A percentile compares a stretch with the other conserved stretches of the same genome.
Evolutionary conservation across 2,888 invertebrate genomes (phyloP).

Genomic region (Ectropis crepuscularia): DNA sequence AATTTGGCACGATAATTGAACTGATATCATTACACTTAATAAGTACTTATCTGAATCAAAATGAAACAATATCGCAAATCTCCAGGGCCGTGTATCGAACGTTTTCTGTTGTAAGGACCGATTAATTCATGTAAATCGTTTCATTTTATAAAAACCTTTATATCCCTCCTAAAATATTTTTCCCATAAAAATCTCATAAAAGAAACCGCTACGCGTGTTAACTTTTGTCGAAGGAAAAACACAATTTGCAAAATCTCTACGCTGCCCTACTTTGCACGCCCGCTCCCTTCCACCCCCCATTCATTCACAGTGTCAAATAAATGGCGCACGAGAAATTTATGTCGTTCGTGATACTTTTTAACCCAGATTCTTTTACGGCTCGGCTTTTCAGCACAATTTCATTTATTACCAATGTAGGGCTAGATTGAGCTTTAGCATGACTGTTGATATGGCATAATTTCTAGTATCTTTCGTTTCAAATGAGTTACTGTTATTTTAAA

Average conservation of each 20-base stretch:
- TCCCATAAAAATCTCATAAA: conserved; percentile 1
- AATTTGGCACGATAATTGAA: too few species aligned
- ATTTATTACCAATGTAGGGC: conserved; percentile 15
- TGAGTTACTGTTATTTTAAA: too few species aligned
- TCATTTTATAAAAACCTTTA: conserved; percentile 1
- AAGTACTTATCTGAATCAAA: too few species aligned
- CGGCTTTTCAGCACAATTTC: conserved; percentile 24
- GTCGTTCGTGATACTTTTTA: conserved; percentile 59
- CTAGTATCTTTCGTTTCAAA: too few species aligned
- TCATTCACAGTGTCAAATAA: conserved; percentile 69
- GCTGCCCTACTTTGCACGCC: conserved; percentile 45
- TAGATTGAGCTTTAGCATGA: neutral
- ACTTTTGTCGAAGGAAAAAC: conserved; percentile 31
- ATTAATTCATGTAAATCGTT: neutral
- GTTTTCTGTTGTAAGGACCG: neutral
- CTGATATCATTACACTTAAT: too few species aligned
- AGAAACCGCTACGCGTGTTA: conserved; percentile 12
- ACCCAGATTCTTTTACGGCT: conserved; percentile 52
- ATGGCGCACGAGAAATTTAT: conserved; percentile 78
- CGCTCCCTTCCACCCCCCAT: conserved; percentile 52
- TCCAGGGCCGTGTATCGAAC: too few species aligned
- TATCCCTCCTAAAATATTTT: neutral
- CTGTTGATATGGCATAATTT: neutral
- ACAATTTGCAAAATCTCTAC: conserved; percentile 32
- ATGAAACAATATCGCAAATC: too few species aligned